Evolutionary conservation across 2,113 vertebrate species (phyloP).

Genomic region (Ornithorhynchus anatinus): DNA sequence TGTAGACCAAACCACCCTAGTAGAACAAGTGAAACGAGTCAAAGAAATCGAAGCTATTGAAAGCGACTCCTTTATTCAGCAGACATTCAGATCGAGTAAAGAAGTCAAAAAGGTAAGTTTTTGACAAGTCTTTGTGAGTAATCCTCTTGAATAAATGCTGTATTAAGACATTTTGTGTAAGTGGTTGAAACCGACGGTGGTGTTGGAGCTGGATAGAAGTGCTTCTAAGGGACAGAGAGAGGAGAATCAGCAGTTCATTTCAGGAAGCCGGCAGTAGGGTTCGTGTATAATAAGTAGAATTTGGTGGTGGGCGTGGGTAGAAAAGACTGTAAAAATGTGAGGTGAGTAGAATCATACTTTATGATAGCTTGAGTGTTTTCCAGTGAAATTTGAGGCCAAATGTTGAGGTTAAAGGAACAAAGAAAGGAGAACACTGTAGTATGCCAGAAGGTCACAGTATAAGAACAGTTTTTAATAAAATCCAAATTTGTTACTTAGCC

Average conservation of each 20-base stretch:
- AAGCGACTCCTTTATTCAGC: slow-evolving; percentile 93
- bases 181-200: neutral
- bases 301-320: too few relatives aligned
- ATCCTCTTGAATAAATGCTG: slow-evolving; percentile 5
- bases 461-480: too few relatives aligned
- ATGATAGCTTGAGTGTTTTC: too few relatives aligned
- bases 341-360: too few relatives aligned
- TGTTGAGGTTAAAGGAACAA: too few relatives aligned
- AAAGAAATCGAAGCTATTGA: slow-evolving; percentile 98
- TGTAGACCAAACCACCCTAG: slow-evolving; percentile 86
- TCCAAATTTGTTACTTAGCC: too few relatives aligned
- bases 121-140: slow-evolving; percentile 2
- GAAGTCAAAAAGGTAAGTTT: slow-evolving; percentile 88
- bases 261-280: too few relatives aligned
- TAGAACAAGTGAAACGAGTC: slow-evolving; percentile 92
- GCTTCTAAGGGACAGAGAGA: neutral
- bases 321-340: neutral
- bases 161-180: slow-evolving; percentile 3
- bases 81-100: slow-evolving; percentile 93
- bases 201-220: neutral
- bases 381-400: too few relatives aligned
- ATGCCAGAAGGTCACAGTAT: neutral
- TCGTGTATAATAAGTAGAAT: too few relatives aligned
- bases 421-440: too few relatives aligned
- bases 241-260: too few relatives aligned